Percentiles rank a stretch among this genome's conserved stretches.
Conservation (phyloP, 2,797 vertebrate species). For the Sebastes nivosus region DNA sequence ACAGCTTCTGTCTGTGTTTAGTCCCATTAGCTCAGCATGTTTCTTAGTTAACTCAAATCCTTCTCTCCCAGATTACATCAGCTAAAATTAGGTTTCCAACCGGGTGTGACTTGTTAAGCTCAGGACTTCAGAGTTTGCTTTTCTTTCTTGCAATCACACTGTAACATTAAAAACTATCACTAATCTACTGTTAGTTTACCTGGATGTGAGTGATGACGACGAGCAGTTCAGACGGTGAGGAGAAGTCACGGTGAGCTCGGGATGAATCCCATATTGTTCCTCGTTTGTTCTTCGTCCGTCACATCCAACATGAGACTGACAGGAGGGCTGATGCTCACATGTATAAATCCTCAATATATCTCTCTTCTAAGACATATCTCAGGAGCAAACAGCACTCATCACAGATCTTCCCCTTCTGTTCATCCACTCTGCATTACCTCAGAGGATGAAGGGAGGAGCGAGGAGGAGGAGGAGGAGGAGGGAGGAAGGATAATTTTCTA, state of each 20-base stretch:
- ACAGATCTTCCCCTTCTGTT: not conserved
- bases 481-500: not conserved
- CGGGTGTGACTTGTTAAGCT: not conserved
- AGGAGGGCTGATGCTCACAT: not conserved
- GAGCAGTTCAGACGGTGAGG: not conserved
- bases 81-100: conserved; percentile 54
- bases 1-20: not conserved
- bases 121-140: not conserved
- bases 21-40: conserved; percentile 24
- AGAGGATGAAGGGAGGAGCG: not conserved
- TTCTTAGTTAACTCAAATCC: conserved; percentile 56
- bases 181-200: conserved; percentile 27
- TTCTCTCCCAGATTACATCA: conserved; percentile 50
- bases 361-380: not conserved
- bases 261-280: conserved; percentile 31
- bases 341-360: not conserved
- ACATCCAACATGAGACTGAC: not conserved
- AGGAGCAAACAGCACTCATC: not conserved
- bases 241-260: conserved; percentile 13
- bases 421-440: not conserved
- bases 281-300: not conserved
- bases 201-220: conserved; percentile 30
- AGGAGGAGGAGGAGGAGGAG: not conserved
- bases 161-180: not conserved
- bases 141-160: not conserved